Percentiles rank a stretch among this genome's conserved stretches.
phyloP scores from a whole-genome alignment of 1,140 invertebrate genomes.

The Megalopta genalis region DNA sequence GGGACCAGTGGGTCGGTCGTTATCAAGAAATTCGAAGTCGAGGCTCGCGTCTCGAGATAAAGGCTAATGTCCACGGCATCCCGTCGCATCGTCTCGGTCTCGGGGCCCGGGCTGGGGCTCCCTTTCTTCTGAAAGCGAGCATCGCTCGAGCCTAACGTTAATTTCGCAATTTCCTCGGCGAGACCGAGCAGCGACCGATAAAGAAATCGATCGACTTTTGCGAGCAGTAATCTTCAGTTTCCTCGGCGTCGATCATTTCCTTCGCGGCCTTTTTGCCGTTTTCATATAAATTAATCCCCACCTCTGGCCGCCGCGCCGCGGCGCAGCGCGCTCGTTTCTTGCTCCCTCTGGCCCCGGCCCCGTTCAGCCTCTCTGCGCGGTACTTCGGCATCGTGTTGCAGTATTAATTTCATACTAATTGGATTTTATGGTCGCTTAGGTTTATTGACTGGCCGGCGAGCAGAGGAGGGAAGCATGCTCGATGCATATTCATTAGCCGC shows the following conservation, averaged over 20 bases:
- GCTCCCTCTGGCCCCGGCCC: too few species aligned
- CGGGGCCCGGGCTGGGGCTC: background rate
- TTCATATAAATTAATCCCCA: slow-evolving; percentile 54
- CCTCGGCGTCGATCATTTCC: slow-evolving; percentile 40
- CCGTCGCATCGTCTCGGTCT: background rate
- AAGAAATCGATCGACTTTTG: slow-evolving; percentile 41
- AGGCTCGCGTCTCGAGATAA: slow-evolving; percentile 43
- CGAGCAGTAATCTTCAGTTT: slow-evolving; percentile 24
- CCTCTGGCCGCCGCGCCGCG: slow-evolving; percentile 2
- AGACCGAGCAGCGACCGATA: background rate
- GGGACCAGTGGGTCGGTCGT: slow-evolving; percentile 6
- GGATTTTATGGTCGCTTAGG: slow-evolving; percentile 78
- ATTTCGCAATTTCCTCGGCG: slow-evolving; percentile 31
- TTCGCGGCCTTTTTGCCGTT: slow-evolving; percentile 42
- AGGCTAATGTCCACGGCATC: slow-evolving; percentile 31
- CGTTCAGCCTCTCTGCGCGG: background rate
- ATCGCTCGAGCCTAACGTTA: background rate
- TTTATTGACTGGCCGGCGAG: slow-evolving; percentile 70
- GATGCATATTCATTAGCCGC: slow-evolving; percentile 74
- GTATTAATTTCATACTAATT: slow-evolving; percentile 78
- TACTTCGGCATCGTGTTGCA: slow-evolving; percentile 44
- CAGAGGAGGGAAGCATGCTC: slow-evolving; percentile 43
- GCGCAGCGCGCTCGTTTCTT: too few species aligned
- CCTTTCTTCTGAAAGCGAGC: background rate
- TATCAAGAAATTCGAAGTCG: slow-evolving; percentile 40